A percentile compares a stretch with the other conserved stretches of the same genome.
These are phyloP conservation scores for Holacanthus passer DNA, from an alignment of 2,113 vertebrate genomes.

Conservation along the genomic window DNA sequence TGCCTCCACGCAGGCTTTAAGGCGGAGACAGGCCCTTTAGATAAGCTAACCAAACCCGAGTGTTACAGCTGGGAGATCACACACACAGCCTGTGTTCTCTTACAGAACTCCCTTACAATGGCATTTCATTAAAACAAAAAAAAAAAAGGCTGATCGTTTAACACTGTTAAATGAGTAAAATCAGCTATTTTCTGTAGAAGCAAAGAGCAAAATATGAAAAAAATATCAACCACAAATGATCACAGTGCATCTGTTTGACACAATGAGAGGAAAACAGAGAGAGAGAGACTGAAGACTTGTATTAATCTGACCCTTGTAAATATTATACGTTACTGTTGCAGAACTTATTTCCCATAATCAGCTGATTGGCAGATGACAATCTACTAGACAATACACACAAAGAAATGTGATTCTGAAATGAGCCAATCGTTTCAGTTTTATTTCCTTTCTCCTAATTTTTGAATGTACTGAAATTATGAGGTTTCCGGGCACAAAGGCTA, in stretches of 20 bases:
- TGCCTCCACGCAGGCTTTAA: constrained; percentile 80
- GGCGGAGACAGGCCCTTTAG: constrained; percentile 85
- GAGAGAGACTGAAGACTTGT: background rate
- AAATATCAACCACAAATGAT: background rate
- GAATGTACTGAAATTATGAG: background rate
- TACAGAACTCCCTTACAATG: constrained; percentile 66
- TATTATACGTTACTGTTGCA: background rate
- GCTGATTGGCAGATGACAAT: background rate
- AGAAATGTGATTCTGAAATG: background rate
- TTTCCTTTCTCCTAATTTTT: background rate
- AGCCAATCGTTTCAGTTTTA: background rate
- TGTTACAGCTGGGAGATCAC: constrained; percentile 82
- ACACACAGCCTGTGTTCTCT: constrained; percentile 69
- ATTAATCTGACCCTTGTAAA: background rate
- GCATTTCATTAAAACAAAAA: constrained; percentile 70
- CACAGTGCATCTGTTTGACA: background rate
- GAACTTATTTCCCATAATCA: background rate
- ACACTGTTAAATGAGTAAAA: constrained; percentile 35
- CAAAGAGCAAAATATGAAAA: constrained; percentile 28
- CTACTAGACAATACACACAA: background rate
- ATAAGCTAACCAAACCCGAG: constrained; percentile 80
- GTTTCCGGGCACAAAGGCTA: constrained; percentile 5
- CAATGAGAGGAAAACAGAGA: background rate
- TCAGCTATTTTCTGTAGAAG: constrained; percentile 26
- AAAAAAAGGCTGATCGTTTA: constrained; percentile 32